Evolutionary conservation across 1,140 invertebrate genomes (phyloP).

Genomic region (Colletes latitarsis): DNA sequence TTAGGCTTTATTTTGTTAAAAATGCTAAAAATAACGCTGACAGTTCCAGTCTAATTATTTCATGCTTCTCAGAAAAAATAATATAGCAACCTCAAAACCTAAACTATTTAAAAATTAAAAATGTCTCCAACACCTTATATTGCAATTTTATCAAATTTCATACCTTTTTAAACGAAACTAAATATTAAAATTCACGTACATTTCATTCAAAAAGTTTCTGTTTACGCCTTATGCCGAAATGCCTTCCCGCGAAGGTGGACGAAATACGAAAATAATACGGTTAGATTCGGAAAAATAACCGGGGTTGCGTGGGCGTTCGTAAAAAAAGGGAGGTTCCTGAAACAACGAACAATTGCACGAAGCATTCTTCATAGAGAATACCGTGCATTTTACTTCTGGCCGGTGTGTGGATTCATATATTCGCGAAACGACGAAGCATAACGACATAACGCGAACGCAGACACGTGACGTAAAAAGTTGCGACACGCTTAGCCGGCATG

Average conservation of each 20-base stretch:
- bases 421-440: slow-evolving; percentile 59
- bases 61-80: too few relatives aligned
- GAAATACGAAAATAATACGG: slow-evolving; percentile 12
- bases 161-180: too few relatives aligned
- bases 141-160: too few relatives aligned
- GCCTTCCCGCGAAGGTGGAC: neutral
- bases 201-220: too few relatives aligned
- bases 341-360: neutral
- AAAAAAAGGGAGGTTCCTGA: slow-evolving; percentile 8
- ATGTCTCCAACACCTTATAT: too few relatives aligned
- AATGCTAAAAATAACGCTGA: too few relatives aligned
- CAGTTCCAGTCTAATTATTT: too few relatives aligned
- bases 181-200: too few relatives aligned
- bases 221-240: too few relatives aligned
- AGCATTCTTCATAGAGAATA: slow-evolving; percentile 34
- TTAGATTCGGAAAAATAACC: slow-evolving; percentile 17
- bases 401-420: slow-evolving; percentile 47
- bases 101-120: too few relatives aligned
- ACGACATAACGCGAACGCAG: slow-evolving; percentile 59
- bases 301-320: slow-evolving; percentile 17
- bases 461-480: slow-evolving; percentile 61
- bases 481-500: slow-evolving; percentile 58
- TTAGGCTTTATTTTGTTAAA: too few relatives aligned
- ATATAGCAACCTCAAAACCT: too few relatives aligned
- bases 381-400: slow-evolving; percentile 41